A percentile compares a stretch with the other conserved stretches of the same genome.
These are phyloP conservation scores for Hydriomena furcata DNA, from an alignment of 2,888 invertebrate genomes.

Conservation along the genomic window DNA sequence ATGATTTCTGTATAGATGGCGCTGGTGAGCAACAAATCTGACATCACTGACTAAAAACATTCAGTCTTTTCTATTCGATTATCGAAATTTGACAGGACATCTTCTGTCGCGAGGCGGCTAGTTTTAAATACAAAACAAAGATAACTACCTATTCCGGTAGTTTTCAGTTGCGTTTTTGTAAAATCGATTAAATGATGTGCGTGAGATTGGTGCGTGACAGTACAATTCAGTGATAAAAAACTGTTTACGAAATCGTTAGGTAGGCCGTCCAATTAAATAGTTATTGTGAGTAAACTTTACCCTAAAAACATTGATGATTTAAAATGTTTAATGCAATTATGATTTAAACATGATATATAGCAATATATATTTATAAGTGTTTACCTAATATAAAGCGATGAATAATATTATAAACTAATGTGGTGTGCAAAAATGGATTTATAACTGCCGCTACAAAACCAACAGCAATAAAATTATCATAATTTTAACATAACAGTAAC, in stretches of 20 bases:
- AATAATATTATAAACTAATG: background rate
- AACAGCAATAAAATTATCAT: conserved; percentile 48
- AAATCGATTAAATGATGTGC: conserved; percentile 21
- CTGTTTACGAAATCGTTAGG: conserved; percentile 16
- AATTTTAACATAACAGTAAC: conserved; percentile 29
- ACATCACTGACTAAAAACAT: no score
- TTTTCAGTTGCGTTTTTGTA: conserved; percentile 6
- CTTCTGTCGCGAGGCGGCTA: no score
- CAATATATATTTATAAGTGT: no score
- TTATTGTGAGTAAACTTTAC: background rate
- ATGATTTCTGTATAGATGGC: no score
- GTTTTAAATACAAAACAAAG: no score
- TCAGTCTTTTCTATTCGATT: no score
- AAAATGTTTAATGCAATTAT: no score
- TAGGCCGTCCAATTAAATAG: background rate
- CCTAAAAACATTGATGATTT: no score
- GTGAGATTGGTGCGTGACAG: conserved; percentile 37
- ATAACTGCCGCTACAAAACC: conserved; percentile 12
- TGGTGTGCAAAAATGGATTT: conserved; percentile 5
- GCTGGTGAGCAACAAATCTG: no score
- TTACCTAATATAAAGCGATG: no score
- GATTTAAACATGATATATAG: no score
- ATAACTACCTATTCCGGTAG: background rate
- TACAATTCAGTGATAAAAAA: conserved; percentile 23
- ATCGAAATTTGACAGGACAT: no score